Evolutionary conservation across 2,888 invertebrate species (phyloP).

Genomic region (Eupithecia abbreviata): DNA sequence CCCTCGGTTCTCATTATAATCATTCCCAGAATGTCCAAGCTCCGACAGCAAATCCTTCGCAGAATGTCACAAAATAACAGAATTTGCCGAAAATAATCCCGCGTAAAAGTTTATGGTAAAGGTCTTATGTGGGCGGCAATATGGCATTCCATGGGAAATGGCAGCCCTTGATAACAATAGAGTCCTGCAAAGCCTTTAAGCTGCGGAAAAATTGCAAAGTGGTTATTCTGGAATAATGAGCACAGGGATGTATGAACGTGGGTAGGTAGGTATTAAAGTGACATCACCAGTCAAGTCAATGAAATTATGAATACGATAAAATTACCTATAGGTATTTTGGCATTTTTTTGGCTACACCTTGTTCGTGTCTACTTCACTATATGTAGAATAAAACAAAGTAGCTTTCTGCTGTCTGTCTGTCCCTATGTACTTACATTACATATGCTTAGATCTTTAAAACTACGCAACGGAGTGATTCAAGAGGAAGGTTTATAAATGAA

Average conservation of each 20-base stretch:
- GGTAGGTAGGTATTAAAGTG: no score
- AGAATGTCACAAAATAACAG: conserved; percentile 2
- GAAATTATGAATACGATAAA: no score
- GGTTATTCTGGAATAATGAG: not conserved
- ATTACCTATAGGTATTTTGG: no score
- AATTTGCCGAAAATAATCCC: conserved; percentile 17
- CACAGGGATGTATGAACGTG: not conserved
- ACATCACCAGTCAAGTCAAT: no score
- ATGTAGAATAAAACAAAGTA: no score
- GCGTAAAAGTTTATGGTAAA: conserved; percentile 27
- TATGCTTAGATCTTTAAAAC: no score
- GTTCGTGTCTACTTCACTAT: no score
- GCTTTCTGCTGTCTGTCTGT: no score
- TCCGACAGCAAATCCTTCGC: not conserved
- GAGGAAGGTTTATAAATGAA: no score
- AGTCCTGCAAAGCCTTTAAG: not conserved
- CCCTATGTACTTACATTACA: no score
- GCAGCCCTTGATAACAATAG: not conserved
- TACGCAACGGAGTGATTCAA: no score
- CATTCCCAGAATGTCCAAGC: not conserved
- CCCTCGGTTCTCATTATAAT: not conserved
- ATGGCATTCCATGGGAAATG: conserved; percentile 9
- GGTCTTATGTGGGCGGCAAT: conserved; percentile 19
- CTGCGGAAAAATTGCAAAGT: not conserved
- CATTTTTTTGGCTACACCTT: no score